A percentile compares a stretch with the other conserved stretches of the same genome.
These are phyloP conservation scores for Argyra leucocephala DNA, from an alignment of 2,888 invertebrate genomes.

Conservation along the genomic window DNA sequence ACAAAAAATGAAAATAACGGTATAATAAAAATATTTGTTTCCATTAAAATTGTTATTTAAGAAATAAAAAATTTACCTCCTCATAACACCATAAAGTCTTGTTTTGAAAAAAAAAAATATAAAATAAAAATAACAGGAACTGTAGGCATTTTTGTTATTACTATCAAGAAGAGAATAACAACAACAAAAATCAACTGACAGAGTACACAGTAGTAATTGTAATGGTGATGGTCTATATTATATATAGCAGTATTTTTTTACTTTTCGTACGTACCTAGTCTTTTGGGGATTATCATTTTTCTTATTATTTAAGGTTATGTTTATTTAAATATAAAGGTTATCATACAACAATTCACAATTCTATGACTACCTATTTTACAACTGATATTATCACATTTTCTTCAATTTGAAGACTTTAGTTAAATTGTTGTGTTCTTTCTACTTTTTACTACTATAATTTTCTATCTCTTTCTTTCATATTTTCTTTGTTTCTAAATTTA, in stretches of 20 bases:
- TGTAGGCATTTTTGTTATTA: no score
- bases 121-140: neutral
- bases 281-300: slow-evolving; percentile 1
- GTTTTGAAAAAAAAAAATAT: neutral
- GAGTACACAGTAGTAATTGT: no score
- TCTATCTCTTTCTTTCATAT: no score
- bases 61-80: neutral
- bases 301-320: slow-evolving; percentile 2
- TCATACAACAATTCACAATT: neutral
- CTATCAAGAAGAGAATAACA: no score
- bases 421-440: no score
- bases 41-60: slow-evolving; percentile 4
- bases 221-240: no score
- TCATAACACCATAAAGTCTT: neutral
- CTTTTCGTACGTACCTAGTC: neutral
- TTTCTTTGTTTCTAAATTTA: no score
- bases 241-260: neutral
- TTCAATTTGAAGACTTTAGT: no score
- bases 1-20: neutral
- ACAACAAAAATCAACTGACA: no score
- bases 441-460: no score
- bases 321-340: slow-evolving; percentile 2
- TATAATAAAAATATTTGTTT: neutral
- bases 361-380: no score
- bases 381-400: no score